Evolutionary conservation across 2,888 invertebrate species (phyloP), one percentile per base, ranked within the genome.

Genomic region (Lepidocyrtinus sp.): DNA sequence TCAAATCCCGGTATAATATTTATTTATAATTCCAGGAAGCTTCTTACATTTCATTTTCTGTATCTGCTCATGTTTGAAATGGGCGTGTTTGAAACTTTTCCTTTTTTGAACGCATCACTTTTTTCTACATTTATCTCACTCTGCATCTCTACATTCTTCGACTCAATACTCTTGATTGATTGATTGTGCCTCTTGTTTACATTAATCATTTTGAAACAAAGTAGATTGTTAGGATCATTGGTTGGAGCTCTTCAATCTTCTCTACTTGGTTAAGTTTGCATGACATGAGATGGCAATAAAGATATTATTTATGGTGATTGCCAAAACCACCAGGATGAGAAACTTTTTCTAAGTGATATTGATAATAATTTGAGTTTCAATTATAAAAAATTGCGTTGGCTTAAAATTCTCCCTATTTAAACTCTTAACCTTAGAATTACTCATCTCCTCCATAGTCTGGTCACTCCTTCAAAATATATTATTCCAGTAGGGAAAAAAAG

Each of bases 1-100:
- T 87, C 95, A 96, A 91, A 96, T 96, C 91, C 96, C 96, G 90
- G 96, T 96, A 90, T n/a, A 95, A 95, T 92, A 81, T 9, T 71
- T 36, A 61, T 64, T 36, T 36, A 36, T 36, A 5, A 12, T n/a
- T 50, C 50, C 50, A 50, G 50, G 50, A 50, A 50, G 50, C 17
- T 12, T 50, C 15, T n/a, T 50, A 36, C 36, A 5, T 36, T 36
- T 36, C 36, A 36, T 36, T 12, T 36, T 36, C 36, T 12, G 36
- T 12, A 36, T 36, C 12, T 36, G 36, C 36, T 36, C 36, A 36
- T 12, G 12, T 36, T 12, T 50, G 15, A n/a, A 15, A 50, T 50
- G 50, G 50, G 50, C 15, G 50, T 12, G 15, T 17, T 50, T 17
- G 12, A 12, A 50, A 50, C 12, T 36, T 36, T 7, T 36, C n/a